A percentile compares a stretch with the other conserved stretches of the same genome.
phyloP scores from a whole-genome alignment of 2,113 vertebrate species.

The Proterorhinus semilunaris region DNA sequence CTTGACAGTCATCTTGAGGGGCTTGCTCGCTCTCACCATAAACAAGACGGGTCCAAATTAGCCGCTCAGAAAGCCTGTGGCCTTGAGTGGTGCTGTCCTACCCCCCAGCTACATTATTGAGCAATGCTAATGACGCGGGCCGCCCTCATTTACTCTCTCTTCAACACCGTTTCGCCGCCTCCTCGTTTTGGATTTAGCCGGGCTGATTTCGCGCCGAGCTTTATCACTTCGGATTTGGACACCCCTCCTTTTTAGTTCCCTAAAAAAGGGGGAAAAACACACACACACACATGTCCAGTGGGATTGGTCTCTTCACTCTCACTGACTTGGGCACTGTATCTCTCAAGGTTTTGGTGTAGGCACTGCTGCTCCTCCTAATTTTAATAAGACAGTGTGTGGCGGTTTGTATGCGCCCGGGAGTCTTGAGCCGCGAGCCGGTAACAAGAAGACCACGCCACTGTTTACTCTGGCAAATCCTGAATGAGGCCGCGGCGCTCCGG shows the following conservation, averaged over 20 bases:
- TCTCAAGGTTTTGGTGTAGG: constrained; percentile 67
- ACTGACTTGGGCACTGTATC: constrained; percentile 56
- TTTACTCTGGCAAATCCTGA: constrained; percentile 77
- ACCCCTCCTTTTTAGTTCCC: constrained; percentile 10
- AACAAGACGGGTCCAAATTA: constrained; percentile 72
- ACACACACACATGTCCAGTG: constrained; percentile 50
- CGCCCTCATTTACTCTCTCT: constrained; percentile 74
- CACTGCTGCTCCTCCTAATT: constrained; percentile 69
- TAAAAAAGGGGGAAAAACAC: constrained; percentile 5
- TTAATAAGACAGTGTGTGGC: constrained; percentile 69
- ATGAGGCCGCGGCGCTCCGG: constrained; percentile 63
- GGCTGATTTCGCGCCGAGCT: constrained; percentile 47
- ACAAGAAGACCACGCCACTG: constrained; percentile 67
- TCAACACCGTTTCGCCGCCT: constrained; percentile 61
- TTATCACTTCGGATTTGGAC: constrained; percentile 61
- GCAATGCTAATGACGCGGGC: constrained; percentile 76
- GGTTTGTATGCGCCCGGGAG: constrained; percentile 52
- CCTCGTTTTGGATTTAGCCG: constrained; percentile 42
- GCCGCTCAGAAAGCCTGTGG: constrained; percentile 68
- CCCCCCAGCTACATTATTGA: constrained; percentile 79
- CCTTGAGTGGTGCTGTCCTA: constrained; percentile 75
- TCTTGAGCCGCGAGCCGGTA: constrained; percentile 62
- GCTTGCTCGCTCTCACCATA: constrained; percentile 49
- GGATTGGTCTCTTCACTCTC: constrained; percentile 62
- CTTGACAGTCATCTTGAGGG: constrained; percentile 68